Evolutionary conservation across 2,888 invertebrate species (phyloP).

Genomic region (Morpho helenor): DNA sequence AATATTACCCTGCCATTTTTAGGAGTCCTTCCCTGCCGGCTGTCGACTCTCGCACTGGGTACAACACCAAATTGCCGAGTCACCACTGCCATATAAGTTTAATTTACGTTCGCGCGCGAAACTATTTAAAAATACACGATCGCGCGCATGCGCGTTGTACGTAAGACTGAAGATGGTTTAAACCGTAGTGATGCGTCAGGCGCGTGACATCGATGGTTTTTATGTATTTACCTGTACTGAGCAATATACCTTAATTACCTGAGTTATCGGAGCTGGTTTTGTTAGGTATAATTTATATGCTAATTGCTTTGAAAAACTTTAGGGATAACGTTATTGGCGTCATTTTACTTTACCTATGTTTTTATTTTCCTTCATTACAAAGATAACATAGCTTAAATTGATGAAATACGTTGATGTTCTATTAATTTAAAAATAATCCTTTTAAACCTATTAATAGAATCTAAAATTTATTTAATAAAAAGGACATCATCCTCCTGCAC

Average conservation of each 20-base stretch:
- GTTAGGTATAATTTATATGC: conserved; percentile 17
- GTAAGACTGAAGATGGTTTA: conserved; percentile 66
- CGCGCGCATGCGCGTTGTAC: conserved; percentile 65
- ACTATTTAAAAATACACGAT: conserved; percentile 48
- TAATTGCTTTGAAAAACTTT: conserved; percentile 10
- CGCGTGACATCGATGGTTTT: conserved; percentile 18
- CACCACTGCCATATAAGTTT: conserved; percentile 74
- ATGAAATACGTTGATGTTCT: too few species aligned
- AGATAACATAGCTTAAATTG: too few species aligned
- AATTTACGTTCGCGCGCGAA: conserved; percentile 38
- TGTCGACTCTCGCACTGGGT: conserved; percentile 57
- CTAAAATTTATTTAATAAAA: too few species aligned
- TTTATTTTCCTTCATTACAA: too few species aligned
- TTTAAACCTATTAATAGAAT: too few species aligned
- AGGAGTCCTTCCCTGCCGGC: conserved; percentile 47
- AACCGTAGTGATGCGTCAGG: conserved; percentile 39
- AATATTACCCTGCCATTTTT: conserved; percentile 62
- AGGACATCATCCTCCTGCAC: too few species aligned
- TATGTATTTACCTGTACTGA: conserved; percentile 7
- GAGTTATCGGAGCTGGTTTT: conserved; percentile 8
- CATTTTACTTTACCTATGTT: background rate
- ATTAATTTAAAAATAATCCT: too few species aligned
- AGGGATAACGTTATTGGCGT: background rate
- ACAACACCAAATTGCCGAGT: conserved; percentile 63
- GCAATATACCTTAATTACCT: conserved; percentile 5